Conservation (phyloP, 2,113 vertebrate species). For the Manacus vitellinus region DNA sequence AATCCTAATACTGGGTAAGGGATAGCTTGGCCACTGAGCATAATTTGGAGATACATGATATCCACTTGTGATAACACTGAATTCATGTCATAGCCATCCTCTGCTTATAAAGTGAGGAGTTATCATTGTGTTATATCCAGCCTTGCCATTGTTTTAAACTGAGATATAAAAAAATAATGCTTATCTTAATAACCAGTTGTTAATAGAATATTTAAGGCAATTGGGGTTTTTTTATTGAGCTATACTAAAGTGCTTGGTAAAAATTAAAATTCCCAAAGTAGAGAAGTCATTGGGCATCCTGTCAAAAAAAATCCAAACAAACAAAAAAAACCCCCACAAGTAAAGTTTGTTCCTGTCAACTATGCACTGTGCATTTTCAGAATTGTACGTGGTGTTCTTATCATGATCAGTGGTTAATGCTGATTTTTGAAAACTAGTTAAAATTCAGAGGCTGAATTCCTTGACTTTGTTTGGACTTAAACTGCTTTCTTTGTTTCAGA, state of each 20-base stretch:
- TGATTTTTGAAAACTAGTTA: not conserved
- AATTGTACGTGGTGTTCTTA: not conserved
- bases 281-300: not conserved
- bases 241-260: not conserved
- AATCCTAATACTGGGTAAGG: not conserved
- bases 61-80: not conserved
- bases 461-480: not conserved
- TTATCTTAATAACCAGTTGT: not conserved
- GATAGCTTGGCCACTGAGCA: not conserved
- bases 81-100: not conserved
- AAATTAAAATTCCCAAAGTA: not conserved
- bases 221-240: not conserved
- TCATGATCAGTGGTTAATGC: not conserved
- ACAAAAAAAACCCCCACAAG: not conserved
- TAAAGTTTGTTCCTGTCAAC: not conserved
- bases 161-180: not conserved
- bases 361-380: not conserved
- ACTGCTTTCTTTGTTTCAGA: not conserved
- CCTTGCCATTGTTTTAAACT: not conserved
- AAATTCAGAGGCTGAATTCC: not conserved
- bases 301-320: not conserved
- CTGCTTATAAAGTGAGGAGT: not conserved
- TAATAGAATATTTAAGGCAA: not conserved
- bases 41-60: not conserved
- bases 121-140: not conserved